A percentile compares a stretch with the other conserved stretches of the same genome.
Evolutionary conservation across 2,113 vertebrate species (phyloP).

Genomic region (Pseudopipra pipra): DNA sequence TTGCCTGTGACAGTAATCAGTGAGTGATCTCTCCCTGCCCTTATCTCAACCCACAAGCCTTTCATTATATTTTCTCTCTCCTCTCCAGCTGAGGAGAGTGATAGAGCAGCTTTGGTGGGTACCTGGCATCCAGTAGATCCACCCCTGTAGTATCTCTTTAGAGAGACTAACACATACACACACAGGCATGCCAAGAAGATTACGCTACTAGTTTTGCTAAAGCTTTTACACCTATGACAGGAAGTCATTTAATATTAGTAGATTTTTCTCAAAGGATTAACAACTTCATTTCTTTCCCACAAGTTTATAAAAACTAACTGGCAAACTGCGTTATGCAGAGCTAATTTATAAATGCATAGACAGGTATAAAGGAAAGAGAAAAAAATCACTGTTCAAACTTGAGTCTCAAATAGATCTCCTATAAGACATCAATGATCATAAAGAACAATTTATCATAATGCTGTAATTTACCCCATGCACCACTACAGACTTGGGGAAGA

Average conservation of each 20-base stretch:
- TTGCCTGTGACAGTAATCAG: too few species aligned
- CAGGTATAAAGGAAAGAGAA: background rate
- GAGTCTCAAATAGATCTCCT: background rate
- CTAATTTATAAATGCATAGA: background rate
- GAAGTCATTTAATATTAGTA: background rate
- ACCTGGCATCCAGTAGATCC: background rate
- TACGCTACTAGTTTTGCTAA: background rate
- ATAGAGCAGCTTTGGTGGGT: background rate
- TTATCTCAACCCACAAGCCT: too few species aligned
- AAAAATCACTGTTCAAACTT: background rate
- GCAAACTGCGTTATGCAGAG: background rate
- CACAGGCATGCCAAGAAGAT: background rate
- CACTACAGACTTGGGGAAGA: background rate
- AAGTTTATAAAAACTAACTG: background rate
- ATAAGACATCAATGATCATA: background rate
- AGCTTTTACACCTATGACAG: background rate
- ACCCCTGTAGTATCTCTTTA: background rate
- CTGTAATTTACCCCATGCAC: background rate
- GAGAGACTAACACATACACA: background rate
- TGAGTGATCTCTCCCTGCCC: too few species aligned
- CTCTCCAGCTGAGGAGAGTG: background rate
- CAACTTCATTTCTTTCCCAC: background rate
- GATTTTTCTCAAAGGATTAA: background rate
- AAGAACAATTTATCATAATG: background rate
- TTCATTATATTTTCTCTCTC: too few species aligned